These are phyloP conservation scores for Coleophora deauratella DNA, from an alignment of 2,888 invertebrate species.

Conservation along the genomic window DNA sequence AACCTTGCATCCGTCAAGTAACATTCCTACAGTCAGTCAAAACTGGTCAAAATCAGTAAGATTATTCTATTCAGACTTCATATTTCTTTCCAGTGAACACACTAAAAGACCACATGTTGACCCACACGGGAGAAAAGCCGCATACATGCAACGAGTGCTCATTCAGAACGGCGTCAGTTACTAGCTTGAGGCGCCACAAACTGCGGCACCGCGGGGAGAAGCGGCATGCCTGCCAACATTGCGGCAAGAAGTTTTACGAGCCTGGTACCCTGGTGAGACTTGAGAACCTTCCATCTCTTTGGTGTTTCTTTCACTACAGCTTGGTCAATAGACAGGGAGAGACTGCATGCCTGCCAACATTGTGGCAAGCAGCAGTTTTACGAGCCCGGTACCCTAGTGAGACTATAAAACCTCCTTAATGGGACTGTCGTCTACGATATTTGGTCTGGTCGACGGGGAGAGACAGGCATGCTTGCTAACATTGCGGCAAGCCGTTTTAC, in stretches of 20 bases:
- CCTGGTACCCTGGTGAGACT: no score
- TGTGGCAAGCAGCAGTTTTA: conserved; percentile 52
- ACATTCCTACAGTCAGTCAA: no score
- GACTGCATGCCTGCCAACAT: conserved; percentile 21
- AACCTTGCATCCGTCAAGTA: no score
- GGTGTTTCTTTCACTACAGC: no score
- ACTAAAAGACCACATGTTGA: conserved; percentile 49
- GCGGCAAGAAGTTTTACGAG: no score
- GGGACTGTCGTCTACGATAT: not conserved
- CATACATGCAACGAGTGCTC: conserved; percentile 43
- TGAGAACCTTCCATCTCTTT: no score
- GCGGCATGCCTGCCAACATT: conserved; percentile 24
- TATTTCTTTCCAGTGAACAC: conserved; percentile 37
- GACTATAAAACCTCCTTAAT: conserved; percentile 5
- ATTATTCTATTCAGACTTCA: no score
- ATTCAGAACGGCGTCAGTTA: conserved; percentile 43
- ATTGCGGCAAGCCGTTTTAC: no score
- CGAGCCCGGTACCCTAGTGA: conserved; percentile 49
- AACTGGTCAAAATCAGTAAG: no score
- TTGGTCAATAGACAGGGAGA: no score
- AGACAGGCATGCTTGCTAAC: not conserved
- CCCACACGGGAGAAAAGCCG: conserved; percentile 56
- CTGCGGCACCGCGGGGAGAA: conserved; percentile 37
- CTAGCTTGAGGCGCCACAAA: conserved; percentile 49
- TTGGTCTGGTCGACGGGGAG: not conserved